These are phyloP conservation scores for Hydra vulgaris DNA, from an alignment of 30 jellyfish, hydroid and myxozoan species.

Conservation along the genomic window DNA sequence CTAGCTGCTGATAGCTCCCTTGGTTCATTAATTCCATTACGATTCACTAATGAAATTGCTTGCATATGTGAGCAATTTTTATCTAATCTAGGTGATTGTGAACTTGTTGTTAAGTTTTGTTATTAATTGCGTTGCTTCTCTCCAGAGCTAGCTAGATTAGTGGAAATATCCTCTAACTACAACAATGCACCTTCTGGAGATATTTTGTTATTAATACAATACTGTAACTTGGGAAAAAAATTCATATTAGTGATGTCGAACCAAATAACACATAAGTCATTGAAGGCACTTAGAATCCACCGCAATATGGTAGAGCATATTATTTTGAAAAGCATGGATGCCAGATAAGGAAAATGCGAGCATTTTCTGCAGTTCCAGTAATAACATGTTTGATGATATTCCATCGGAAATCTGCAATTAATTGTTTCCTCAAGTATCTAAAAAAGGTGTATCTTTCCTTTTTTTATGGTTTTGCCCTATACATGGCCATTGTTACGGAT, in stretches of 20 bases:
- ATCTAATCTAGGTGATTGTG: not conserved
- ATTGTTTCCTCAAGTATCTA: not conserved
- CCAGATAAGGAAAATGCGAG: not conserved
- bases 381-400: not conserved
- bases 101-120: not conserved
- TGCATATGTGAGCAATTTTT: not conserved
- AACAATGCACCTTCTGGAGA: not conserved
- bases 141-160: not conserved
- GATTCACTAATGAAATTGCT: not conserved
- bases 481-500: conserved; percentile 2
- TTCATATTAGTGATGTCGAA: not conserved
- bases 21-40: not conserved
- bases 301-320: not conserved
- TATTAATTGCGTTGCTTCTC: not conserved
- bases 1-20: not conserved
- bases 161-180: not conserved
- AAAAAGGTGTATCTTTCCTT: not conserved
- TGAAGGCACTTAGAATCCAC: not conserved
- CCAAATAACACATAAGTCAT: not conserved
- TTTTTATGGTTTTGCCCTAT: not conserved
- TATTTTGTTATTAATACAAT: not conserved
- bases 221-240: not conserved
- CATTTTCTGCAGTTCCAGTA: not conserved
- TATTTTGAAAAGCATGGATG: not conserved
- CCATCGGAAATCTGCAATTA: not conserved